phyloP scores from a whole-genome alignment of 2,797 vertebrate species.

The Acridotheres tristis region DNA sequence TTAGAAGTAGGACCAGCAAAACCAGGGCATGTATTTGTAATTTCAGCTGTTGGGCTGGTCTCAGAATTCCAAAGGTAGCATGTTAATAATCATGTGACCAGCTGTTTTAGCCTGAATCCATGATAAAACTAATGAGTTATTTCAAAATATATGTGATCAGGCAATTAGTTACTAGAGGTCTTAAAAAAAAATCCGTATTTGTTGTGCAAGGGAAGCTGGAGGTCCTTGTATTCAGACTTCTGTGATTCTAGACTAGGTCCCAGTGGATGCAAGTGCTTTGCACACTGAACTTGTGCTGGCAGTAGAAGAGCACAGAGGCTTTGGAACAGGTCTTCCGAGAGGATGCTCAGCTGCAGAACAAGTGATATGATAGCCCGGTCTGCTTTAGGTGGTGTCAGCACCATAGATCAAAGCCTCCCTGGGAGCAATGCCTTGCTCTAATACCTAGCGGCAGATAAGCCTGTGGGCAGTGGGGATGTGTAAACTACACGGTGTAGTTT shows the following conservation, averaged over 20 bases:
- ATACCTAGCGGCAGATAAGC: rapidly evolving
- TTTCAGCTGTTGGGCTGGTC: not conserved
- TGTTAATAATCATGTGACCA: not conserved
- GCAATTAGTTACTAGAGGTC: not conserved
- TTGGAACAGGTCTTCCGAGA: not conserved
- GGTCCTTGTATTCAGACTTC: not conserved
- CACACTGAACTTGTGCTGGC: not conserved
- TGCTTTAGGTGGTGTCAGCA: not conserved
- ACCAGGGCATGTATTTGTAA: not conserved
- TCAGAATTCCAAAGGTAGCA: not conserved
- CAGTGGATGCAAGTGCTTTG: rapidly evolving
- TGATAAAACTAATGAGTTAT: not conserved
- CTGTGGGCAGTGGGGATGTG: rapidly evolving
- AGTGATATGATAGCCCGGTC: not conserved
- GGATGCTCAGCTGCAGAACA: not conserved
- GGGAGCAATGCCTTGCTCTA: not conserved
- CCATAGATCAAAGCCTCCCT: rapidly evolving
- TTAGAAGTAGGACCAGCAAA: not conserved
- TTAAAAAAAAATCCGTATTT: not conserved
- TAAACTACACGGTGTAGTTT: rapidly evolving
- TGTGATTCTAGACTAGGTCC: not conserved
- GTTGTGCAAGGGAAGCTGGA: not conserved
- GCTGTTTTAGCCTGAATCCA: not conserved
- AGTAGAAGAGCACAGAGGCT: not conserved
- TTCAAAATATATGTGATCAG: not conserved